Conservation (phyloP, 1,140 invertebrate species). For the Cherax quadricarinatus region DNA sequence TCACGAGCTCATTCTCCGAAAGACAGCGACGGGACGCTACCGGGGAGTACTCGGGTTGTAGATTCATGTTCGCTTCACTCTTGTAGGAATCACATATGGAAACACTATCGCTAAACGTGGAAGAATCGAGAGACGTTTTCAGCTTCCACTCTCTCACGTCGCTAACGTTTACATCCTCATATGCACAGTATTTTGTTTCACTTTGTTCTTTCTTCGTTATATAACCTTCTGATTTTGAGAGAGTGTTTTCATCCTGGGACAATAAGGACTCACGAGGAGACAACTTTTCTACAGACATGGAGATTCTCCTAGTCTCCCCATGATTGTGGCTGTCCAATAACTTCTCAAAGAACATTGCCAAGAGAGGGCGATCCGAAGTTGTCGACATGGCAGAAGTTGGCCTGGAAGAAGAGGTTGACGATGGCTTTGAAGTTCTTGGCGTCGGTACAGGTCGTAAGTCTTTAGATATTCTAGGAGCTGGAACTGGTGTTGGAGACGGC, state of each 20-base stretch:
- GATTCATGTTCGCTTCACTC: not conserved
- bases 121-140: slow-evolving; percentile 30
- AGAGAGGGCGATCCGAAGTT: slow-evolving; percentile 37
- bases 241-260: not conserved
- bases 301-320: not conserved
- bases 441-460: slow-evolving; percentile 11
- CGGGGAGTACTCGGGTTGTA: not conserved
- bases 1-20: slow-evolving; percentile 40
- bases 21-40: slow-evolving; percentile 12
- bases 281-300: not conserved
- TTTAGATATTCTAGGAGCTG: not conserved
- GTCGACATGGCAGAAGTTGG: slow-evolving; percentile 52
- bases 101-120: slow-evolving; percentile 23
- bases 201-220: not conserved
- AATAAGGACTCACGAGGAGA: not conserved
- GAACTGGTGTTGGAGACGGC: slow-evolving; percentile 11
- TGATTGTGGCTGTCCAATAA: slow-evolving; percentile 34
- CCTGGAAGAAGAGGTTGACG: slow-evolving; percentile 43
- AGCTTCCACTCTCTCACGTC: slow-evolving; percentile 26
- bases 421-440: slow-evolving; percentile 30
- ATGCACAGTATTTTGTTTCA: not conserved
- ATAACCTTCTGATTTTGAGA: slow-evolving; percentile 18
- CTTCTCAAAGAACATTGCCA: slow-evolving; percentile 61
- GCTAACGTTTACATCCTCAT: not conserved
- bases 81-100: slow-evolving; percentile 32